phyloP scores from a whole-genome alignment of 2,888 invertebrate species.

The Caradrina clavipalpis region DNA sequence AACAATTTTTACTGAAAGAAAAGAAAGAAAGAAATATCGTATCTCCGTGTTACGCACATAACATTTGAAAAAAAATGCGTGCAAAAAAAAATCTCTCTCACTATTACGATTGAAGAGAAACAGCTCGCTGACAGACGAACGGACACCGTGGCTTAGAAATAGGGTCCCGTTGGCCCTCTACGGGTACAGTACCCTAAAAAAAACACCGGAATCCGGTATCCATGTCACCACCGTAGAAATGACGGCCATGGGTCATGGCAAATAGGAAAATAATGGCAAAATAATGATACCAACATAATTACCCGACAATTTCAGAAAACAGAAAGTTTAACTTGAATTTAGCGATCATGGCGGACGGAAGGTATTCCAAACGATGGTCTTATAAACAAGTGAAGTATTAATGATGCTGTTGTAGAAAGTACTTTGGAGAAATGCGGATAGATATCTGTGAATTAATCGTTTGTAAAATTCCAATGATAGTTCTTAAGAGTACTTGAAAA shows the following conservation, averaged over 20 bases:
- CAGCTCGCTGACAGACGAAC: too few species aligned
- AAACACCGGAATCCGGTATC: conserved; percentile 44
- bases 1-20: too few species aligned
- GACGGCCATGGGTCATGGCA: conserved; percentile 57
- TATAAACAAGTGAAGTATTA: conserved; percentile 24
- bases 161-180: too few species aligned
- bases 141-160: too few species aligned
- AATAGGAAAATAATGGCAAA: conserved; percentile 72
- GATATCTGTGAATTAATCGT: conserved; percentile 1
- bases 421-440: conserved; percentile 12
- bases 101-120: too few species aligned
- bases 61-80: too few species aligned
- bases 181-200: conserved; percentile 12
- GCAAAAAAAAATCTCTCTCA: too few species aligned
- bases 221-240: conserved; percentile 49
- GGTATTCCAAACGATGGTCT: conserved; percentile 29
- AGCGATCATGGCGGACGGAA: conserved; percentile 36
- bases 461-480: background rate
- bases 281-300: conserved; percentile 65
- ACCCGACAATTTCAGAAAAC: conserved; percentile 57
- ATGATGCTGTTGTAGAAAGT: conserved; percentile 32
- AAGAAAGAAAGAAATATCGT: too few species aligned
- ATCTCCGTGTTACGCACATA: too few species aligned
- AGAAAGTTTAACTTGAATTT: conserved; percentile 56
- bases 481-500: conserved; percentile 4